Base-by-base conservation (phyloP, 2,888 invertebrate species). In the Lydus trimaculatus region DNA sequence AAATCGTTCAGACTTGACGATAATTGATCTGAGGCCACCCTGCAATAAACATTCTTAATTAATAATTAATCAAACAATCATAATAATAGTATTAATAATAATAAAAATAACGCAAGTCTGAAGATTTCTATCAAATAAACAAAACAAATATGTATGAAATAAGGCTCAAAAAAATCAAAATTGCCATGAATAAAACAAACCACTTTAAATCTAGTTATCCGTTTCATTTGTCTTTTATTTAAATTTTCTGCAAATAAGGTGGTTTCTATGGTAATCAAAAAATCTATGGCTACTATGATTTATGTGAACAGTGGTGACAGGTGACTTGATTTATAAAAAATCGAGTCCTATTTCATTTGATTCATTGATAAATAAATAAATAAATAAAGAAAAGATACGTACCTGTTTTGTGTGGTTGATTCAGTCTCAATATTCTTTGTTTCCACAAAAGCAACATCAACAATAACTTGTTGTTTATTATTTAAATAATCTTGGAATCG, bases 1-100 rank as follows among this genome's bases (percentile, higher is more conserved):
- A 80, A 80, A 79, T 77, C 79, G 77, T 69, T 76, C 77, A 80
- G 78, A 79, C 78, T 77, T 76, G 76, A 76, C 68, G 73, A 72
- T 70, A 75, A 70, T 65, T 73, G 71, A 71, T 73, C 76, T 71
- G 69, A 65, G 68, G 66, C 73, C 67, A 28, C 69, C 64, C 70
- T 66, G 66, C 28, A 59, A 71, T 56, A n/a, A n/a, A 66, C 64
- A 58, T 58, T 48, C 59, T 63, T n/a, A 20, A 39, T 33, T 36
- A 43, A 36, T 39, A 20, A 28, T 20, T 5, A 31, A 39, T 17
- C 7, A 28, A 59, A 60, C 15, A 2, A 31, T 15, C 8, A 31
- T 43, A 59, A 59, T 17, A 20, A 48, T 33, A 58, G 2, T 17
- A 43, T 36, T 15, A 15, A 36, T 65, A 66, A 61, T 48, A 52